Evolutionary conservation across 1,140 invertebrate species (phyloP).

Genomic region (Sesamia nonagrioides): DNA sequence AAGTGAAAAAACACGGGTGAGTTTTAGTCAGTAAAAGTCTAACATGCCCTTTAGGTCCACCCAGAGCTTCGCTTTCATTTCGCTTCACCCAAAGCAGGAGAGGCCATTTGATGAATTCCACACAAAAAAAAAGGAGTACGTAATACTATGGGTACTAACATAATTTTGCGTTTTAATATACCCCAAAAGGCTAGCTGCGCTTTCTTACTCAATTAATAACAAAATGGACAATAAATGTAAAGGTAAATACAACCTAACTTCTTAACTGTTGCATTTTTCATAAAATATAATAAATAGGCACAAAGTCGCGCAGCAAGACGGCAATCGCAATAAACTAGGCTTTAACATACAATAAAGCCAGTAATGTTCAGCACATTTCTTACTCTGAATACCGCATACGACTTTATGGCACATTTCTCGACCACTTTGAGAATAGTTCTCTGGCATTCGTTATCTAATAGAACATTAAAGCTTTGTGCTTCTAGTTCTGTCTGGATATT

Average conservation of each 20-base stretch:
- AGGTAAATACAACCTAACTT: background rate
- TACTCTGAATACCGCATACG: constrained; percentile 25
- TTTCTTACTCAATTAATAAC: too few relatives aligned
- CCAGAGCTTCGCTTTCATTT: too few relatives aligned
- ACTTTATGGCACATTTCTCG: constrained; percentile 26
- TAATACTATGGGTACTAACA: too few relatives aligned
- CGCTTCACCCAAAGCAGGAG: too few relatives aligned
- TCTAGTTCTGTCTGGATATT: constrained; percentile 39
- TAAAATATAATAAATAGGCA: constrained; percentile 21
- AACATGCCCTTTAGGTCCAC: too few relatives aligned
- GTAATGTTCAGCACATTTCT: constrained; percentile 34
- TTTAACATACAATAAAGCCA: constrained; percentile 34
- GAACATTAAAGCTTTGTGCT: constrained; percentile 47
- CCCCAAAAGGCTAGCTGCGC: background rate
- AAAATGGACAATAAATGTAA: background rate
- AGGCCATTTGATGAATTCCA: too few relatives aligned
- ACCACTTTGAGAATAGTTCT: constrained; percentile 34
- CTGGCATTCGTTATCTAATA: constrained; percentile 43
- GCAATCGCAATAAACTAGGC: constrained; percentile 37
- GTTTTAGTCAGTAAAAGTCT: too few relatives aligned
- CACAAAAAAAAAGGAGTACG: too few relatives aligned
- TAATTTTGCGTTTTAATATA: background rate
- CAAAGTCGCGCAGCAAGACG: background rate
- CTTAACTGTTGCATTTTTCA: constrained; percentile 9
- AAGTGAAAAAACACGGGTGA: too few relatives aligned